These are phyloP conservation scores for Nezara viridula DNA, from an alignment of 2,888 invertebrate species.

Conservation along the genomic window DNA sequence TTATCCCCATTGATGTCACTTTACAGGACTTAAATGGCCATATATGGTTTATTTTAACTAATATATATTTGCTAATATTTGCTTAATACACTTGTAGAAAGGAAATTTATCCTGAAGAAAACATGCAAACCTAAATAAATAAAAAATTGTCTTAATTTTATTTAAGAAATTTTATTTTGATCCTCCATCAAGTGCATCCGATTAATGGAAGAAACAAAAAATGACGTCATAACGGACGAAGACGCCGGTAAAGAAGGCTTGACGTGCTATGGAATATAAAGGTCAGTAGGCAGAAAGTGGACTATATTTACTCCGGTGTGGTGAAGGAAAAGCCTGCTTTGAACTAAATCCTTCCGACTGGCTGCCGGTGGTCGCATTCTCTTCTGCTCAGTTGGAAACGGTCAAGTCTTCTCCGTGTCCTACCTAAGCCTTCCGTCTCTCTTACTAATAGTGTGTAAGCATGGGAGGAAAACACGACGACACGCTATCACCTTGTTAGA, in stretches of 20 bases:
- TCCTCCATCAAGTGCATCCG: background rate
- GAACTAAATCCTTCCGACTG: constrained; percentile 28
- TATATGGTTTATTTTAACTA: too few relatives aligned
- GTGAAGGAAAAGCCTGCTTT: background rate
- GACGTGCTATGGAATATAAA: background rate
- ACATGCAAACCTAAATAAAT: too few relatives aligned
- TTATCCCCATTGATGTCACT: too few relatives aligned
- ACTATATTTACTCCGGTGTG: constrained; percentile 26
- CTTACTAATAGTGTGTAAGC: background rate
- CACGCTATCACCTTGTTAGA: background rate
- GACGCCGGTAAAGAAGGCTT: background rate
- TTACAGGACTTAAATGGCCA: too few relatives aligned
- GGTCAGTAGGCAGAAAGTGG: constrained; percentile 32
- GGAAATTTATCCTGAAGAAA: too few relatives aligned
- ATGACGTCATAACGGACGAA: background rate
- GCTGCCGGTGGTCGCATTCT: constrained; percentile 14
- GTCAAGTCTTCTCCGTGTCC: background rate
- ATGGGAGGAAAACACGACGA: background rate
- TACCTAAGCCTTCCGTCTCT: background rate
- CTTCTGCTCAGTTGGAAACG: constrained; percentile 22
- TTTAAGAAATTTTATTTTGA: too few relatives aligned
- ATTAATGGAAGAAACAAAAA: background rate
- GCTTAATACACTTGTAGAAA: too few relatives aligned
- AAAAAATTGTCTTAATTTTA: too few relatives aligned
- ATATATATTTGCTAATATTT: too few relatives aligned